These are phyloP conservation scores for Paraescarpia echinospica DNA, from an alignment of 1,140 invertebrate species.

Conservation along the genomic window DNA sequence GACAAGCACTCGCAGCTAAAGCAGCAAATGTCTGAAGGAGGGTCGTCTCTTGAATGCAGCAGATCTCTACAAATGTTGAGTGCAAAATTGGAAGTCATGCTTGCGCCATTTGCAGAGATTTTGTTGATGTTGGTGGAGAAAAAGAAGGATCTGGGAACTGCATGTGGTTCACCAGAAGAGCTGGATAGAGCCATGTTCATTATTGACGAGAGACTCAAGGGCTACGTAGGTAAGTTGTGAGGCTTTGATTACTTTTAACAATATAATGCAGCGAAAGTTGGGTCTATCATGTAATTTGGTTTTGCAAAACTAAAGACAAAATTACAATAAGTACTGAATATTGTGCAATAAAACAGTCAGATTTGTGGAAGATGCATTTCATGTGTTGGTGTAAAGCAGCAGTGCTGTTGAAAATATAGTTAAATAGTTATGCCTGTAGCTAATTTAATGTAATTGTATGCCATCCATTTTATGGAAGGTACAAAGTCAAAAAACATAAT, in stretches of 20 bases:
- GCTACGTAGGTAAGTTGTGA: neutral
- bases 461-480: too few relatives aligned
- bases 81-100: neutral
- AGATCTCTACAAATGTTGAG: neutral
- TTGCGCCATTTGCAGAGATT: neutral
- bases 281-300: too few relatives aligned
- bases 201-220: neutral
- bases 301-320: neutral
- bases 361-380: neutral
- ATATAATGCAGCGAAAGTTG: too few relatives aligned
- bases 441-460: too few relatives aligned
- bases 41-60: neutral
- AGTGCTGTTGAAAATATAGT: too few relatives aligned
- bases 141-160: neutral
- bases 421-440: too few relatives aligned
- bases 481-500: too few relatives aligned
- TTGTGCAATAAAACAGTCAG: neutral
- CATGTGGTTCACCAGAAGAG: neutral
- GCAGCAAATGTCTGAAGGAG: neutral
- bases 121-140: neutral
- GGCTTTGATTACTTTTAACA: neutral
- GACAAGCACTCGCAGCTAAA: neutral
- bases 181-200: neutral
- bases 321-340: neutral
- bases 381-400: too few relatives aligned